Base-by-base conservation (phyloP, 1,140 invertebrate species). In the Drosophila mauritiana region DNA sequence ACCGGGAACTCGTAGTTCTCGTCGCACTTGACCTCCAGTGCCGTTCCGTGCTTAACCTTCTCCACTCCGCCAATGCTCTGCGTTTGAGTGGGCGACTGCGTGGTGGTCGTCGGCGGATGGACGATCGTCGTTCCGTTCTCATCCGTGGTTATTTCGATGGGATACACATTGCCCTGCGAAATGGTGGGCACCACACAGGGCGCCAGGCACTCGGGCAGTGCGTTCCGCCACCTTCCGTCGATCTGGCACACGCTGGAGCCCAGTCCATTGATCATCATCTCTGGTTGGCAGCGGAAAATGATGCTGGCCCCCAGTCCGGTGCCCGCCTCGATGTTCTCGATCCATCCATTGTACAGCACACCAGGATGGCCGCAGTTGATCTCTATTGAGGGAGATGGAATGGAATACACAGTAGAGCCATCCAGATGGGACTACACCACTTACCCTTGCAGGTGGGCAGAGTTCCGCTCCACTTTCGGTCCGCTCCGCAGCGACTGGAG, bases 351-450 rank as follows among this genome's bases (percentile, higher is more conserved):
- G 94, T 97, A 97, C 1, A 99, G 93, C 20, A 95, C 94, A 4
- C 97, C 97, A 0, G 98, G 97, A 77, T 96, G 95, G 2, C 97
- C 97, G 92, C 98, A 99, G 93, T 98, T 97, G 82, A 99, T 99
- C 93, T 99, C 98, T 92, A 52, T 96, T 11, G 7, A 52, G n/a
- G 6, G 11, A 3, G 3, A 22, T 22, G 20, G 2, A 22, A 22
- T 22, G 20, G 20, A 22, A 22, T 22, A 22, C 20, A 22, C 20
- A 22, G 20, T 10, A 31, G 31, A 31, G 3, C 8, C 31, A 31
- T 31, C 25, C 31, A 31, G 31, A 10, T 2, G 31, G 7, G 31
- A 31, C 31, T 31, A 31, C 3, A 7, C 15, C 15, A 45, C 42
- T 69, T 69, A 92, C 91, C 91, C 95, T 98, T 97, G 92, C 98